These are phyloP conservation scores for Andinoacara biseriatus DNA, from an alignment of 2,113 vertebrate species.

Conservation along the genomic window DNA sequence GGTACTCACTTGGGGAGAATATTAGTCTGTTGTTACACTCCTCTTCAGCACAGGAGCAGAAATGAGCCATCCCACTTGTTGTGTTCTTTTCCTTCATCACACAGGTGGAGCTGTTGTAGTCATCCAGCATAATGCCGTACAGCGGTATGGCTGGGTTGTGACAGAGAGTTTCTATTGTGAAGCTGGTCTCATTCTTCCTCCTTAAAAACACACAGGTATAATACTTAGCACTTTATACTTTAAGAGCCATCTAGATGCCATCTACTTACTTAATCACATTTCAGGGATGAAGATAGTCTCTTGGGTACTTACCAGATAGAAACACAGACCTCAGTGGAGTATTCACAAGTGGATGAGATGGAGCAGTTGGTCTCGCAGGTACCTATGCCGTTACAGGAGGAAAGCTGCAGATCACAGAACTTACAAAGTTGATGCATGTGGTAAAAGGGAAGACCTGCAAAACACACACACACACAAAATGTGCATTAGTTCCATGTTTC, in stretches of 20 bases:
- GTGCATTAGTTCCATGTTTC: neutral
- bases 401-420: slow-evolving; percentile 86
- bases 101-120: slow-evolving; percentile 82
- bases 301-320: slow-evolving; percentile 86
- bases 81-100: slow-evolving; percentile 89
- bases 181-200: slow-evolving; percentile 85
- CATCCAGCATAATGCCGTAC: slow-evolving; percentile 84
- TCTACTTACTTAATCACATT: neutral
- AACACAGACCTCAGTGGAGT: slow-evolving; percentile 85
- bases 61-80: slow-evolving; percentile 78
- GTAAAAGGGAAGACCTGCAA: slow-evolving; percentile 35
- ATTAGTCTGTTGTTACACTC: slow-evolving; percentile 87
- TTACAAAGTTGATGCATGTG: slow-evolving; percentile 77
- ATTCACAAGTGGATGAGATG: slow-evolving; percentile 84
- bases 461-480: slow-evolving; percentile 22
- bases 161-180: slow-evolving; percentile 89
- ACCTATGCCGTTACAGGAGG: slow-evolving; percentile 83
- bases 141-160: slow-evolving; percentile 82
- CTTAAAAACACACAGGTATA: slow-evolving; percentile 62
- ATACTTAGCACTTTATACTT: accelerated
- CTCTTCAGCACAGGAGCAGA: slow-evolving; percentile 87
- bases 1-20: slow-evolving; percentile 83
- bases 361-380: slow-evolving; percentile 86
- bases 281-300: neutral
- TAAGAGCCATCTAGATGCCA: neutral